A percentile compares a stretch with the other conserved stretches of the same genome.
Evolutionary conservation across 2,113 vertebrate genomes (phyloP).

Genomic region (Arenaria interpres): DNA sequence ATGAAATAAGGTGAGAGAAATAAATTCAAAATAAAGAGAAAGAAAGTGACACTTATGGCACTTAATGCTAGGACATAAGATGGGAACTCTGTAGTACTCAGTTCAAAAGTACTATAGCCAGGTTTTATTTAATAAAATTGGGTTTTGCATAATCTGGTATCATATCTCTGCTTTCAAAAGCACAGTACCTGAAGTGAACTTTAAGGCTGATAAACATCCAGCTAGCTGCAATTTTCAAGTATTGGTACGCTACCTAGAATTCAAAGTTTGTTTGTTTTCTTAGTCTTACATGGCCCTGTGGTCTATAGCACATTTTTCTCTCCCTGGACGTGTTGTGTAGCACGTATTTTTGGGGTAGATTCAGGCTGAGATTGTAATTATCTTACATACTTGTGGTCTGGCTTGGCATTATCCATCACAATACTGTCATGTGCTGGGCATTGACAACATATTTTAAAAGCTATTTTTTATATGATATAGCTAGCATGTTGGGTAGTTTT

Average conservation of each 20-base stretch:
- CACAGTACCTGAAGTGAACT: not conserved
- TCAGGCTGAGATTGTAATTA: conserved; percentile 6
- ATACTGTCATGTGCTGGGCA: conserved; percentile 18
- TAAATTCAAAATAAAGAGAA: not conserved
- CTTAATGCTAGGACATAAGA: not conserved
- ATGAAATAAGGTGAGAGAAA: not conserved
- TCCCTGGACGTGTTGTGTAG: not conserved
- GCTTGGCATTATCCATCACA: conserved; percentile 19
- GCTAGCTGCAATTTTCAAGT: not conserved
- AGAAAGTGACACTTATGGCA: not conserved
- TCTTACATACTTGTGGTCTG: conserved; percentile 45
- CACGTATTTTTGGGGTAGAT: conserved; percentile 19
- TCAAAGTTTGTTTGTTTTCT: conserved; percentile 14
- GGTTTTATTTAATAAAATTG: not conserved
- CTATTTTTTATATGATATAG: conserved; percentile 1
- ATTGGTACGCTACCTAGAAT: not conserved
- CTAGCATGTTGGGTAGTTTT: not conserved
- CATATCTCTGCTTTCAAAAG: not conserved
- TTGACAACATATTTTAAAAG: not conserved
- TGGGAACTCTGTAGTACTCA: not conserved
- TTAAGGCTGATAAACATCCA: not conserved
- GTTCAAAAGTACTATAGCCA: not conserved
- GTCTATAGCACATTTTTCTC: conserved; percentile 9
- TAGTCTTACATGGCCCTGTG: not conserved
- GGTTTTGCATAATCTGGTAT: not conserved